A percentile compares a stretch with the other conserved stretches of the same genome.
phyloP scores from a whole-genome alignment of 2,797 vertebrate genomes.

The Oryzias sinensis region DNA sequence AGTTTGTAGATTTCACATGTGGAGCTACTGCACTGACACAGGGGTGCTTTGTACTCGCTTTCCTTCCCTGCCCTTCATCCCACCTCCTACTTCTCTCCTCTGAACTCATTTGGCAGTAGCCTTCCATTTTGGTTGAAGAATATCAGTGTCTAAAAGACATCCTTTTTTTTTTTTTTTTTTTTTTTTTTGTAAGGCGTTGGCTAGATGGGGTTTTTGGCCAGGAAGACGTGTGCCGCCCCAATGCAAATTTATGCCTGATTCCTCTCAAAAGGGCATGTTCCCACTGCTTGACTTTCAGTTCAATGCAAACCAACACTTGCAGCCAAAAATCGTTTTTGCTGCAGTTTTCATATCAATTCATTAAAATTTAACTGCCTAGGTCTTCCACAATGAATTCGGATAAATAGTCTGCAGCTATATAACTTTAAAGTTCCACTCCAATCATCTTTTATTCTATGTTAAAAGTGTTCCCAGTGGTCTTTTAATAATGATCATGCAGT shows the following conservation, averaged over 20 bases:
- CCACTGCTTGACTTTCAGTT: slow-evolving; percentile 15
- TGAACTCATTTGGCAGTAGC: slow-evolving; percentile 62
- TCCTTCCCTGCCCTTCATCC: slow-evolving; percentile 48
- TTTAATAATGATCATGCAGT: no score
- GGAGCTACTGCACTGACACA: slow-evolving; percentile 56
- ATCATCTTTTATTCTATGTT: no score
- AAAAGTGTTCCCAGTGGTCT: no score
- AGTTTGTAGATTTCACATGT: slow-evolving; percentile 58
- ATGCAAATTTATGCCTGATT: slow-evolving; percentile 53
- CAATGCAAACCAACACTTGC: slow-evolving; percentile 15
- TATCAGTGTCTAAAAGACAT: slow-evolving; percentile 68
- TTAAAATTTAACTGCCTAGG: no score
- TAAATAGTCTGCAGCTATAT: no score
- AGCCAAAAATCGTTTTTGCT: slow-evolving; percentile 24
- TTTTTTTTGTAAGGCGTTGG: slow-evolving; percentile 46
- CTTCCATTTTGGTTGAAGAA: slow-evolving; percentile 67
- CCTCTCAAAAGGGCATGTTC: slow-evolving; percentile 54
- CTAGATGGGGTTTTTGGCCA: slow-evolving; percentile 49
- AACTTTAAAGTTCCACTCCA: no score
- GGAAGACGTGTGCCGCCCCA: slow-evolving; percentile 50
- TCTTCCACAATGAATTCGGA: no score
- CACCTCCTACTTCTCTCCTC: slow-evolving; percentile 43
- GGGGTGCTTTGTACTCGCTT: slow-evolving; percentile 67
- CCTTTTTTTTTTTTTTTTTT: slow-evolving; percentile 38
- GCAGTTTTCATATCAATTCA: not conserved